phyloP scores from a whole-genome alignment of 2,113 vertebrate species.

The Pituophis catenifer region DNA sequence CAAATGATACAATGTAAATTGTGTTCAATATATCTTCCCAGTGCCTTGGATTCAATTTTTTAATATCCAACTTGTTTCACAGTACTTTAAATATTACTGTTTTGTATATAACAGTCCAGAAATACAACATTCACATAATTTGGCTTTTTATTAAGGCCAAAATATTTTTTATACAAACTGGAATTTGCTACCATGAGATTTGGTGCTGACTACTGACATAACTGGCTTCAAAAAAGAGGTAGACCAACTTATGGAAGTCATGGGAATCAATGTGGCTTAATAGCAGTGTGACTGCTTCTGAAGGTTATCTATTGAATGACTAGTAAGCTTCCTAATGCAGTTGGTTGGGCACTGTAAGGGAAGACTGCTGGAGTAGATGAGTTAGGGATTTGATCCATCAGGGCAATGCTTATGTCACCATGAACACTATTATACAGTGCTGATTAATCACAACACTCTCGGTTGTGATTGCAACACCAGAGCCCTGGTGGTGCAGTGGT shows the following conservation, averaged over 20 bases:
- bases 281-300: not conserved
- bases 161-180: not conserved
- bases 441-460: not conserved
- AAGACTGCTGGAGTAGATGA: not conserved
- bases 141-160: too few species aligned
- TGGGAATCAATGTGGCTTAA: not conserved
- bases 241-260: not conserved
- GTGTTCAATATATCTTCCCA: not conserved
- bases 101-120: not conserved
- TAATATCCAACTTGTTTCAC: not conserved
- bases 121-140: too few species aligned
- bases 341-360: not conserved
- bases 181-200: not conserved
- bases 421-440: not conserved
- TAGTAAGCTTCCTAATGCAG: not conserved
- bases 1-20: not conserved
- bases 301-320: not conserved
- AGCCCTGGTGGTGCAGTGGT: not conserved
- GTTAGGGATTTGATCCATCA: not conserved
- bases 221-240: not conserved
- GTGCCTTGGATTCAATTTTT: not conserved
- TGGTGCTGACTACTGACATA: not conserved
- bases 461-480: not conserved
- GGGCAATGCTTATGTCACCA: not conserved
- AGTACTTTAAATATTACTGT: not conserved